A percentile compares a stretch with the other conserved stretches of the same genome.
Conservation (phyloP, 2,113 vertebrate species). For the Lepisosteus oculatus region DNA sequence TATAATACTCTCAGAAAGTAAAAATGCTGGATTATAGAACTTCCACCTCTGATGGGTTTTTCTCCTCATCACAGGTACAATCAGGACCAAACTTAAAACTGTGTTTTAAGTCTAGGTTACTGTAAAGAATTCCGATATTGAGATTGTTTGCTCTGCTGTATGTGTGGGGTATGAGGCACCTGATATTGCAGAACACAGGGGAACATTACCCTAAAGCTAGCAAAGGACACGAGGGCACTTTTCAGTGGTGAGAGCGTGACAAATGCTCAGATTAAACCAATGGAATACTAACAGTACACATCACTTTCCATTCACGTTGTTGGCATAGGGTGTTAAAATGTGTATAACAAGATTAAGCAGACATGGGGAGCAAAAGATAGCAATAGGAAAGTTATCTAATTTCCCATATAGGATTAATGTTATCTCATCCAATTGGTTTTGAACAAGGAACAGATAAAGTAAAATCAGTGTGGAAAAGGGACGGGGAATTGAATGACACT, state of each 20-base stretch:
- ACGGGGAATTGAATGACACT: background rate
- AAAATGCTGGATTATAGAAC: too few species aligned
- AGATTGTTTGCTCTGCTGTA: too few species aligned
- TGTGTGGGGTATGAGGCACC: too few species aligned
- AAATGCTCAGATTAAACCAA: background rate
- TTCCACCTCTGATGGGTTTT: too few species aligned
- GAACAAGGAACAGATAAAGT: background rate
- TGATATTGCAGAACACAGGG: too few species aligned
- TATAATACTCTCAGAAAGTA: too few species aligned
- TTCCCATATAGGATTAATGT: conserved; percentile 18
- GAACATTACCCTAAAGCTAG: background rate
- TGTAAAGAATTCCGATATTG: too few species aligned
- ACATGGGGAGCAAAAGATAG: conserved; percentile 6
- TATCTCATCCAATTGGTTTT: conserved; percentile 5
- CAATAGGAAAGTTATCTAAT: conserved; percentile 8
- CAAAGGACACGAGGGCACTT: background rate
- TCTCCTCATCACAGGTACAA: too few species aligned
- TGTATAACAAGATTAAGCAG: conserved; percentile 21
- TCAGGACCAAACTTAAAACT: too few species aligned
- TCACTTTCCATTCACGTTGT: background rate
- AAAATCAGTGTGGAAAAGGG: background rate
- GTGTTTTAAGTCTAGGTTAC: too few species aligned
- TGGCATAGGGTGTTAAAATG: conserved; percentile 7
- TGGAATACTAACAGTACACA: background rate
- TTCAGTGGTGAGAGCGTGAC: background rate